These are phyloP conservation scores for Trissolcus brochymenae DNA, from an alignment of 2,888 invertebrate genomes.

Conservation along the genomic window DNA sequence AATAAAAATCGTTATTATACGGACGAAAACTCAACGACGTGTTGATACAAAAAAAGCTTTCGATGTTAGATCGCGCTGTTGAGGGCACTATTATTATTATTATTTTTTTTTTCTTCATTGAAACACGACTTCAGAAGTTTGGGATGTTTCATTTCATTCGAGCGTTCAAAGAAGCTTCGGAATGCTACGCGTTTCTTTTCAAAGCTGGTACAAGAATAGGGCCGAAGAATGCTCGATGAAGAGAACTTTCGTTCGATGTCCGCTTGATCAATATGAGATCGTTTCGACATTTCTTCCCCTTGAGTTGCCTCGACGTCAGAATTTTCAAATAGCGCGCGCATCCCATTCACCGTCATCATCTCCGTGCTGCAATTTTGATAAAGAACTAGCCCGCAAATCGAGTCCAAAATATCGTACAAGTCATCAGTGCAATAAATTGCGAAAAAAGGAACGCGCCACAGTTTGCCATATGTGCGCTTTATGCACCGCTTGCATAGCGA, in stretches of 20 bases:
- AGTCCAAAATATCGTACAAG: constrained; percentile 20
- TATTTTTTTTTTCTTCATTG: constrained; percentile 36
- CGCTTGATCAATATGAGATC: constrained; percentile 45
- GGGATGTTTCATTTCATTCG: constrained; percentile 43
- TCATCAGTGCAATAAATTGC: constrained; percentile 38
- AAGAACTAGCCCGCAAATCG: constrained; percentile 25
- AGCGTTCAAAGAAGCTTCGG: constrained; percentile 36
- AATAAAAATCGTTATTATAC: too few relatives aligned
- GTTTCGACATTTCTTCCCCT: constrained; percentile 35
- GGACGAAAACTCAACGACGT: constrained; percentile 2
- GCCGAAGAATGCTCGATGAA: constrained; percentile 47
- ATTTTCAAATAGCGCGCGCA: constrained; percentile 22
- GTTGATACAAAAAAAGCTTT: constrained; percentile 4
- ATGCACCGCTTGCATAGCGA: constrained; percentile 21
- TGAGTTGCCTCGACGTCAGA: constrained; percentile 24
- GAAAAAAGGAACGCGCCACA: constrained; percentile 26
- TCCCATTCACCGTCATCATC: constrained; percentile 7
- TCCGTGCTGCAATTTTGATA: constrained; percentile 38
- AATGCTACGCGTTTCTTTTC: constrained; percentile 49
- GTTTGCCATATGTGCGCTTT: constrained; percentile 27
- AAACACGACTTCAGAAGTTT: constrained; percentile 39
- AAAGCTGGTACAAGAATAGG: constrained; percentile 41
- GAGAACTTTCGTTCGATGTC: constrained; percentile 42
- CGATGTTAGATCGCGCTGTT: constrained; percentile 16
- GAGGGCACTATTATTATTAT: constrained; percentile 37